These are phyloP conservation scores for Pterois miles DNA, from an alignment of 2,797 vertebrate species.

Conservation along the genomic window DNA sequence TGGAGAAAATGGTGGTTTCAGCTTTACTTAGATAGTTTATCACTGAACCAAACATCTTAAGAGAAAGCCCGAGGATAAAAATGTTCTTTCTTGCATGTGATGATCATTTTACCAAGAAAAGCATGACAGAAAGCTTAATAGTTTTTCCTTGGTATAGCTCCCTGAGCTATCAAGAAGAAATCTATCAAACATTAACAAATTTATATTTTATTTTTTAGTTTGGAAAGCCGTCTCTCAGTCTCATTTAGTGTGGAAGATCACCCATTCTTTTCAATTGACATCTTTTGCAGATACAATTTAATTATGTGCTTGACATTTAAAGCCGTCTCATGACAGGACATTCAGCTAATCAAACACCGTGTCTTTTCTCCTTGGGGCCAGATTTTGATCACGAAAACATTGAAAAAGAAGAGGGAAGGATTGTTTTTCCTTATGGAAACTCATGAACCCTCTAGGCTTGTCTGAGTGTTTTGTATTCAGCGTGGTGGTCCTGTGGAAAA, in stretches of 20 bases:
- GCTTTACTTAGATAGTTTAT: slow-evolving; percentile 2
- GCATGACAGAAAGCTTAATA: background rate
- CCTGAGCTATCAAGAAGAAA: slow-evolving; percentile 6
- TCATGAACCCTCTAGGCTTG: slow-evolving; percentile 16
- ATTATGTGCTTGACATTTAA: slow-evolving; percentile 48
- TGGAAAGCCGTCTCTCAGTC: background rate
- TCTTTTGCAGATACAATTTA: slow-evolving; percentile 30
- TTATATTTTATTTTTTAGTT: background rate
- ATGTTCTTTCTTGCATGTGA: slow-evolving; percentile 17
- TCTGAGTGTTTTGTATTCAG: slow-evolving; percentile 34
- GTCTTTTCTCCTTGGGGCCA: slow-evolving; percentile 46
- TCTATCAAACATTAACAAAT: background rate
- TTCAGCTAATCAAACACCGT: slow-evolving; percentile 52
- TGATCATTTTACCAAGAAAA: slow-evolving; percentile 29
- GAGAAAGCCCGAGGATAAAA: slow-evolving; percentile 12
- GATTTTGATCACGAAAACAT: slow-evolving; percentile 26
- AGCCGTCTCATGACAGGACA: slow-evolving; percentile 58
- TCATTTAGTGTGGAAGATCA: slow-evolving; percentile 1
- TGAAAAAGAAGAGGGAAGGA: background rate
- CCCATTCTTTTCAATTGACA: slow-evolving; percentile 15
- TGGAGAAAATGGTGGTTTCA: slow-evolving; percentile 1
- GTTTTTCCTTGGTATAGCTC: background rate
- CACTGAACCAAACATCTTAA: slow-evolving; percentile 1
- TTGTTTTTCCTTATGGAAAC: slow-evolving; percentile 71
- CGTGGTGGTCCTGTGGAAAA: slow-evolving; percentile 65